Evolutionary conservation across 2,113 vertebrate species (phyloP), one percentile per base, ranked within the genome.

Genomic region (Petroica traversi): DNA sequence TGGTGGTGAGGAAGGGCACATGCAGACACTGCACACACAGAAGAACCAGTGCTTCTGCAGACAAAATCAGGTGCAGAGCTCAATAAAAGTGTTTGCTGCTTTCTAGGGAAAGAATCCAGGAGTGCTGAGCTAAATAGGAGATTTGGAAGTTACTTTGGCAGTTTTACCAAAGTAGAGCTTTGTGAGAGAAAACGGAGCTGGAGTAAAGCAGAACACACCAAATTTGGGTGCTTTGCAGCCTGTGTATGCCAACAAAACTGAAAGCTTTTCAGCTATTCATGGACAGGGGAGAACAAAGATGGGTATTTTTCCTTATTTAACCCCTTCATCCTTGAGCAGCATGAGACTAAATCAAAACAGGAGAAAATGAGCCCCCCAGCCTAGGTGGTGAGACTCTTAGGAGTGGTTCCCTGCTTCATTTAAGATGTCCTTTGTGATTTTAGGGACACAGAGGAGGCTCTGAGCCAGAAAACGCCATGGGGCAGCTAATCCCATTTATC

Each of bases 401-500:
- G 59, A 74, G 48, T 49, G 26, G 45, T 93, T 84, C 52, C 40
- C 61, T 84, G 59, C 72, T 74, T 91, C 83, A 48, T 84, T 91
- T 77, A 29, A 91, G 89, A 91, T 95, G 96, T 89, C 94, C 89
- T 96, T 80, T 86, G 52, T 92, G 91, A 93, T 93, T 92, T 95
- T 93, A 89, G 92, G 86, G 86, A 74, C 55, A 25, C 11, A 48
- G 59, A 25, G 28, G 46, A 95, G 83, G 86, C 80, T 94, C 38
- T 73, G 73, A 84, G 88, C 86, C 95, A 86, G 68, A 75, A 95
- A 78, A 84, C 13, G 68, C 77, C 89, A n/a, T 38, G 40, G 91
- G 88, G 52, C 89, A 87, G 45, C 52, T 93, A 91, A 91, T 95
- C 83, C 86, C 80, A 94, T 96, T 96, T 96, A 84, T 96, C 94